These are phyloP conservation scores for Mesopsocus fuscifrons DNA, from an alignment of 2,888 invertebrate genomes.

Conservation along the genomic window DNA sequence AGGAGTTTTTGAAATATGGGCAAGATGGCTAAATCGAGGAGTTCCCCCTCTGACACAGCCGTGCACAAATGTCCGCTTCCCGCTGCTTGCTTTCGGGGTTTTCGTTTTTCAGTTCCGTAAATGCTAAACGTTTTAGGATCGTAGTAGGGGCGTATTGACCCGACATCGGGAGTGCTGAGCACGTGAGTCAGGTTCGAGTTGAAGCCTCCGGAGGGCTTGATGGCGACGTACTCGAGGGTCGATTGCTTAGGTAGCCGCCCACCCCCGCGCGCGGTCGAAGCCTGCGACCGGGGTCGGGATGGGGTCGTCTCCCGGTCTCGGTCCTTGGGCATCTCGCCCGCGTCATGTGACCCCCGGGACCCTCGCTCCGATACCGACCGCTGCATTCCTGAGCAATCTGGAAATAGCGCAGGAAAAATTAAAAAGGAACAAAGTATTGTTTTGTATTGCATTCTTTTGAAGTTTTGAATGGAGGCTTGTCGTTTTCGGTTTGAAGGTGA, in stretches of 20 bases:
- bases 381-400: conserved; percentile 23
- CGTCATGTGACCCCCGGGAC: conserved; percentile 16
- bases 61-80: conserved; percentile 40
- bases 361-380: conserved; percentile 30
- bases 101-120: conserved; percentile 12
- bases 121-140: conserved; percentile 13
- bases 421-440: too few relatives aligned
- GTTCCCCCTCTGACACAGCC: conserved; percentile 65
- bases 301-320: conserved; percentile 16
- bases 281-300: conserved; percentile 19
- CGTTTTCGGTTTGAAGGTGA: too few relatives aligned
- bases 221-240: conserved; percentile 24
- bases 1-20: conserved; percentile 85
- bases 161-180: conserved; percentile 41
- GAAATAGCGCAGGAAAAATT: not conserved
- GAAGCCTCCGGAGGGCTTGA: conserved; percentile 17
- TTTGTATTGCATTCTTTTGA: too few relatives aligned
- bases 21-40: conserved; percentile 67
- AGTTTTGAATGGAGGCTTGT: too few relatives aligned
- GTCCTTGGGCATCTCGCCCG: not conserved
- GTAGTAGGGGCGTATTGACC: conserved; percentile 18
- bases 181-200: conserved; percentile 27
- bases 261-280: not conserved
- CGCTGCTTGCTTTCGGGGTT: conserved; percentile 17
- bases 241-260: conserved; percentile 12